phyloP scores from a whole-genome alignment of 2,797 vertebrate genomes.

The Macropus fuliginosus region DNA sequence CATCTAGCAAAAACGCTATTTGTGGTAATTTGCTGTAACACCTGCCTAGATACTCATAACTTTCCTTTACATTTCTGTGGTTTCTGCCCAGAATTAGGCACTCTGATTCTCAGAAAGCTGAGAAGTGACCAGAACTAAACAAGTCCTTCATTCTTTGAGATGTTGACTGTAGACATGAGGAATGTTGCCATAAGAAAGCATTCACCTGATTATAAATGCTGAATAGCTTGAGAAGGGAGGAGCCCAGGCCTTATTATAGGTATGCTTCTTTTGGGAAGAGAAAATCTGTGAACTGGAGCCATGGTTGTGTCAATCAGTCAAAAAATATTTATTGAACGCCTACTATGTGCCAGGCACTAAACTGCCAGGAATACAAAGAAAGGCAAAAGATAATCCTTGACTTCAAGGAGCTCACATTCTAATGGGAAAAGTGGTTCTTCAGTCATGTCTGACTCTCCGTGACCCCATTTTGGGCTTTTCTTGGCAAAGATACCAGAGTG shows the following conservation, averaged over 20 bases:
- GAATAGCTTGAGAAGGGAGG: neutral
- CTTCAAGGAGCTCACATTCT: neutral
- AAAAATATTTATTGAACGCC: neutral
- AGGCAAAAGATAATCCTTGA: neutral
- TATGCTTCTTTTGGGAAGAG: neutral
- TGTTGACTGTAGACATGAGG: neutral
- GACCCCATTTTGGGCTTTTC: neutral
- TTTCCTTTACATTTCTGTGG: neutral
- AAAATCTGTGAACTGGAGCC: neutral
- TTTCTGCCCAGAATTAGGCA: neutral
- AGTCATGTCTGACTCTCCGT: neutral
- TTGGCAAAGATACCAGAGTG: neutral
- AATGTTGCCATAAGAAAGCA: neutral
- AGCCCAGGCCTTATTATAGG: neutral
- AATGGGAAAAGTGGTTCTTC: neutral
- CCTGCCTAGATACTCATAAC: neutral
- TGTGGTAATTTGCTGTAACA: neutral
- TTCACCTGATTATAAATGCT: neutral
- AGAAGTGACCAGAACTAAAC: neutral
- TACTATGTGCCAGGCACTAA: neutral
- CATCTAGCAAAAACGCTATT: neutral
- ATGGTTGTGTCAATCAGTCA: neutral
- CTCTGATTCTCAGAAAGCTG: neutral
- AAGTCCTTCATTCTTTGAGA: neutral
- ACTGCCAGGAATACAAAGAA: neutral